Percentiles rank a stretch among this genome's conserved stretches.
Evolutionary conservation across 1,140 invertebrate genomes (phyloP).

Genomic region (Dysdera silvatica): DNA sequence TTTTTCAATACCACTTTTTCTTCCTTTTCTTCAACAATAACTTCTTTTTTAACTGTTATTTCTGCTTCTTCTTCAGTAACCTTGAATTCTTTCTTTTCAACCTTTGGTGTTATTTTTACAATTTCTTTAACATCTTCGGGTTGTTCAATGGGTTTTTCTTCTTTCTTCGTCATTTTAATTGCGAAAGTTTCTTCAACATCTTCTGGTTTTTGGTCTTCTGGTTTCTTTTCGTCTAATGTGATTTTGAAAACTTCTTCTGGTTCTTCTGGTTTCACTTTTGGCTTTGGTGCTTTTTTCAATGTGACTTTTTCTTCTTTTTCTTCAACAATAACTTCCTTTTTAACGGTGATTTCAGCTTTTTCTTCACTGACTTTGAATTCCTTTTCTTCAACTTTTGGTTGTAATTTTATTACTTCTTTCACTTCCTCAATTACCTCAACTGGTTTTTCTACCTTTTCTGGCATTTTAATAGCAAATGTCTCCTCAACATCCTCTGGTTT

Average conservation of each 20-base stretch:
- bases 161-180: constrained; percentile 17
- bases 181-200: constrained; percentile 24
- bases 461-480: constrained; percentile 18
- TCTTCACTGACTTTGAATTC: background rate
- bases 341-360: constrained; percentile 8
- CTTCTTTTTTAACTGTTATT: constrained; percentile 45
- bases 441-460: constrained; percentile 20
- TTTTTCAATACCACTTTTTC: constrained; percentile 31
- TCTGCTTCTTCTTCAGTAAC: constrained; percentile 42
- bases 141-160: background rate
- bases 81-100: constrained; percentile 36
- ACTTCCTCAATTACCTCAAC: constrained; percentile 35
- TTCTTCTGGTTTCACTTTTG: background rate
- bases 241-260: constrained; percentile 21
- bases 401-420: constrained; percentile 31
- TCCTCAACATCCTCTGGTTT: constrained; percentile 25
- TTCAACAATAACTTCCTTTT: constrained; percentile 9
- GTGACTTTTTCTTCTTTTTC: constrained; percentile 23
- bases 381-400: constrained; percentile 30
- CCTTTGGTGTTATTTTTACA: constrained; percentile 27
- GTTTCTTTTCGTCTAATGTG: constrained; percentile 17
- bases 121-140: constrained; percentile 31
- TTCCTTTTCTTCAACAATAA: constrained; percentile 9
- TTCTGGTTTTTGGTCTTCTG: constrained; percentile 4
- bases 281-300: constrained; percentile 20